Evolutionary conservation across 2,113 vertebrate species (phyloP), one percentile per base, ranked within the genome.

Genomic region (Microcebus jonahi): DNA sequence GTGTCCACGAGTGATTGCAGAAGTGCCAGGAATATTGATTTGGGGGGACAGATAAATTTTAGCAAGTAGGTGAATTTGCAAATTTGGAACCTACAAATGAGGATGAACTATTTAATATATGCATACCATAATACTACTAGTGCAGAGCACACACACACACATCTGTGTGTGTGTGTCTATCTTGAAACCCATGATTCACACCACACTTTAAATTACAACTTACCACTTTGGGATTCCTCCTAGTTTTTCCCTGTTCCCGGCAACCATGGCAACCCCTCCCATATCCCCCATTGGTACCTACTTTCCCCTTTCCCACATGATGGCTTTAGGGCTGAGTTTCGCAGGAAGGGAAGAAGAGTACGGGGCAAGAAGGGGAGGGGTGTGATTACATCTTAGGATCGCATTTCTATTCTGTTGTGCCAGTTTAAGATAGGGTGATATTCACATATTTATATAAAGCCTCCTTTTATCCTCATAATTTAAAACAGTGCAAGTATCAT

Each of bases 361-460:
- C 25, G 39, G 2, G 7, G 15, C 6, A 31, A n/a, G 45, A 45
- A 45, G 21, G 3, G 6, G 18, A 59, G 55, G 57, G 14, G 0
- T 29, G 1, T 65, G n/a, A 29, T 68, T 57, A 23, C 27, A 36
- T 89, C 31, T 67, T 67, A 76, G 34, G 68, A 76, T 61, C 12
- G 59, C 75, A 65, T 79, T 90, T 81, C n/a, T 88, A 18, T 34
- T 87, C 42, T 59, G 25, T 73, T 88, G 70, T 57, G 27, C 48
- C 21, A 53, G 23, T 76, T 83, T 70, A 59, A 71, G 31, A 39
- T 59, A 71, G 57, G 4, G 0, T 18, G 45, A 75, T 83, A 11
- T 67, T 55, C 80, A 65, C 50, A 82, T 84, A 82, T 61, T 88
- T 91, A 71, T 91, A 71, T 91, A 68, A 93, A 73, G 31, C 11